These are phyloP conservation scores for Drosophila tanythrix DNA, from an alignment of 2,888 invertebrate genomes.

Conservation along the genomic window DNA sequence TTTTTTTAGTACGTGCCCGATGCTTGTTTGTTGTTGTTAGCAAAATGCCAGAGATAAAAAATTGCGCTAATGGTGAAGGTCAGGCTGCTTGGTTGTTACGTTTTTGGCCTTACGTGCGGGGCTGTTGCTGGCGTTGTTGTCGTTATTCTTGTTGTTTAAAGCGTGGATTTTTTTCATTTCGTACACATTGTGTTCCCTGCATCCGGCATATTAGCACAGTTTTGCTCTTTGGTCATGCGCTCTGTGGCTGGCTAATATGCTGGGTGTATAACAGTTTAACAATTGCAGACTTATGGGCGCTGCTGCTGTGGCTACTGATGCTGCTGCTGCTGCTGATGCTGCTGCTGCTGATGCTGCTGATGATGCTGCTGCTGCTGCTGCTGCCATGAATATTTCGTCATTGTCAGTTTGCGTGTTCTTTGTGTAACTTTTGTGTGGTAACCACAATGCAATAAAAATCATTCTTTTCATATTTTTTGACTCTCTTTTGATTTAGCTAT, in stretches of 20 bases:
- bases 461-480: conserved; percentile 31
- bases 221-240: conserved; percentile 58
- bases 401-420: conserved; percentile 48
- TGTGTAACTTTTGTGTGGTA: conserved; percentile 55
- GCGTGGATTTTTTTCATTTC: conserved; percentile 33
- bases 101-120: conserved; percentile 49
- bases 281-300: conserved; percentile 76
- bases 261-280: conserved; percentile 68
- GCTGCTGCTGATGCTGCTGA: conserved; percentile 26
- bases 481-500: conserved; percentile 56
- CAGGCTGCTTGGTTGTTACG: conserved; percentile 68
- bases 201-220: conserved; percentile 32
- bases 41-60: conserved; percentile 39
- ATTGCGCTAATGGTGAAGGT: conserved; percentile 76
- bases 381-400: conserved; percentile 27
- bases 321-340: conserved; percentile 24
- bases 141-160: conserved; percentile 26
- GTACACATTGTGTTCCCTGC: conserved; percentile 37
- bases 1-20: conserved; percentile 42
- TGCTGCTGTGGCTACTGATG: conserved; percentile 6
- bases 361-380: conserved; percentile 13
- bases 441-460: conserved; percentile 50
- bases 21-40: conserved; percentile 45
- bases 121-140: conserved; percentile 49
- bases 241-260: conserved; percentile 26